A percentile compares a stretch with the other conserved stretches of the same genome.
Conservation (phyloP, 2,888 invertebrate species). For the Yponomeuta cagnagella region DNA sequence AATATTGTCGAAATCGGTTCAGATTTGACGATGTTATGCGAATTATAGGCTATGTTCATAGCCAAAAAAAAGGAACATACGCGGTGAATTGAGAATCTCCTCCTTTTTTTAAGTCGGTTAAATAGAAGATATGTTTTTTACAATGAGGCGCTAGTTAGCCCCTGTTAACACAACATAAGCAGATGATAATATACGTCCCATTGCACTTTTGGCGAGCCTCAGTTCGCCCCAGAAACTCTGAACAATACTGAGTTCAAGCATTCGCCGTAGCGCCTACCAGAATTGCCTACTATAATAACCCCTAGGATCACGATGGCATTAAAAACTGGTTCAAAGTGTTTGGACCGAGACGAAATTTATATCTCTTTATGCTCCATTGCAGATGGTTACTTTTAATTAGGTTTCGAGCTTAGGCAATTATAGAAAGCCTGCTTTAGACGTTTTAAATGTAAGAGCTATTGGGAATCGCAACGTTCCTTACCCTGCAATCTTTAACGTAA, state of each 20-base stretch:
- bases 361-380: background rate
- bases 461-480: background rate
- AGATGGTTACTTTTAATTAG: conserved; percentile 2
- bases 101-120: too few relatives aligned
- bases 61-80: too few relatives aligned
- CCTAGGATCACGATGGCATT: conserved; percentile 16
- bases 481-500: background rate
- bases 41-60: too few relatives aligned
- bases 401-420: background rate
- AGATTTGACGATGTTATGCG: too few relatives aligned
- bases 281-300: conserved; percentile 16
- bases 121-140: too few relatives aligned
- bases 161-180: too few relatives aligned
- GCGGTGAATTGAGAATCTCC: too few relatives aligned
- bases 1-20: too few relatives aligned
- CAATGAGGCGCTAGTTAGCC: too few relatives aligned
- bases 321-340: conserved; percentile 17
- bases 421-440: background rate
- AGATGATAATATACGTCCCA: too few relatives aligned
- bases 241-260: background rate
- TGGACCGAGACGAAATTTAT: conserved; percentile 11
- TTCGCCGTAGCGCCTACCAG: background rate
- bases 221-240: background rate
- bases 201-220: too few relatives aligned
- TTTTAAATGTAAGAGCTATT: conserved; percentile 2